Evolutionary conservation across 23 tunicate genomes (phyloP).

Genomic region (Oikopleura vanhoeffeni): DNA sequence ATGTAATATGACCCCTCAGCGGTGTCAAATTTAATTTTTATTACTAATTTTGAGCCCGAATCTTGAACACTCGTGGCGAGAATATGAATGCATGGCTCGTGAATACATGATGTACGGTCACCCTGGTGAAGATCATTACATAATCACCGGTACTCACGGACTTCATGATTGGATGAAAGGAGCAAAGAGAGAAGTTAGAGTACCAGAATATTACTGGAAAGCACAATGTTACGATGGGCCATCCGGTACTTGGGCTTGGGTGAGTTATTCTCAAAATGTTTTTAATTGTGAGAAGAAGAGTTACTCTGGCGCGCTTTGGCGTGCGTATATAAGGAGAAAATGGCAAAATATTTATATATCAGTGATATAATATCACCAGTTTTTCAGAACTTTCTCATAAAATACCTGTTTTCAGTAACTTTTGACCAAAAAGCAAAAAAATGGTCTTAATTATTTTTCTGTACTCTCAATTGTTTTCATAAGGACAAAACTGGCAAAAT

Average conservation of each 20-base stretch:
- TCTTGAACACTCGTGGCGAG: slow-evolving; percentile 33
- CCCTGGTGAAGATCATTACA: slow-evolving; percentile 39
- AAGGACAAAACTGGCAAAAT: too few relatives aligned
- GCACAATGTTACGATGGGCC: slow-evolving; percentile 40
- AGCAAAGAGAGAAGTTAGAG: slow-evolving; percentile 40
- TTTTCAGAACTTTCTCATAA: too few relatives aligned
- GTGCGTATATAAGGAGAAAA: too few relatives aligned
- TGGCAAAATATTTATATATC: too few relatives aligned
- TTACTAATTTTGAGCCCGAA: background rate
- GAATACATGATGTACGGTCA: slow-evolving; percentile 26
- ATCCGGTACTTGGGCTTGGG: background rate
- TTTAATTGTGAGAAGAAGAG: background rate
- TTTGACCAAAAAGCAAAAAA: too few relatives aligned
- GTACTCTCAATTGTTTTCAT: too few relatives aligned
- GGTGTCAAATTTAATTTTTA: too few relatives aligned
- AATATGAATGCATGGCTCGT: slow-evolving; percentile 52
- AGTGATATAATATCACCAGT: too few relatives aligned
- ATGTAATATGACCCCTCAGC: too few relatives aligned
- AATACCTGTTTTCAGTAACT: too few relatives aligned
- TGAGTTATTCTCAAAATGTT: background rate
- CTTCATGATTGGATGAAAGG: slow-evolving; percentile 27
- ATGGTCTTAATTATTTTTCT: too few relatives aligned
- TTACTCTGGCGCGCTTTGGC: too few relatives aligned
- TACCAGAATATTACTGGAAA: slow-evolving; percentile 85
- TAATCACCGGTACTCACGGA: slow-evolving; percentile 74